phyloP scores from a whole-genome alignment of 2,113 vertebrate species.

The Cygnus atratus region DNA sequence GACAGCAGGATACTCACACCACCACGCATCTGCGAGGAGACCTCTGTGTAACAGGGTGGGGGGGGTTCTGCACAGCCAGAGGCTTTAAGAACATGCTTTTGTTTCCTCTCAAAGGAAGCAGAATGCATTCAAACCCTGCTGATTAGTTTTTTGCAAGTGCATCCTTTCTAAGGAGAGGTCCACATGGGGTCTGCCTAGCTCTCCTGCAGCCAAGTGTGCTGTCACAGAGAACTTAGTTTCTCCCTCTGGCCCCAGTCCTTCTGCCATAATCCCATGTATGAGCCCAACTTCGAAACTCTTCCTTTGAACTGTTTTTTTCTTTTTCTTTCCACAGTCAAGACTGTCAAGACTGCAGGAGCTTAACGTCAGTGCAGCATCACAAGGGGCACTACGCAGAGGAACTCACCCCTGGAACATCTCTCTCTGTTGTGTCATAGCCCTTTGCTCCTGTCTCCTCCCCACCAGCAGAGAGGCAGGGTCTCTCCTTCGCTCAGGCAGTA shows the following conservation, averaged over 20 bases:
- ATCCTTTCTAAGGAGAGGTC: not conserved
- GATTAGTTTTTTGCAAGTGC: not conserved
- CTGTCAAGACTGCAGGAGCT: not conserved
- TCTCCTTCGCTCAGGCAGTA: not conserved
- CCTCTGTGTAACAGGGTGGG: not conserved
- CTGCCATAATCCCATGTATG: not conserved
- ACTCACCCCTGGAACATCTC: not conserved
- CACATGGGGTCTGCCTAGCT: rapidly evolving
- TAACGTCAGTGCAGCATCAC: not conserved
- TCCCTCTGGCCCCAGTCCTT: not conserved
- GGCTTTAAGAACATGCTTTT: not conserved
- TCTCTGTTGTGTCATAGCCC: not conserved
- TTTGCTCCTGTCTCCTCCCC: not conserved
- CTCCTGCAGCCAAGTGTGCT: not conserved
- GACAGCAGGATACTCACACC: not conserved
- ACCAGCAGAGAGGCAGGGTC: not conserved
- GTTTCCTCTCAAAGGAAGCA: not conserved
- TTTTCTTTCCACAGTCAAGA: not conserved
- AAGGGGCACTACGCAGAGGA: not conserved
- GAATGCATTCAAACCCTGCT: not conserved
- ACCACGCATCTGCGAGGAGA: not conserved
- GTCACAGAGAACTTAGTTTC: not conserved
- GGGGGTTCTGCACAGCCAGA: not conserved
- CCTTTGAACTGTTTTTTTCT: not conserved
- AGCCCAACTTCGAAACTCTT: not conserved